Percentiles rank a stretch among this genome's conserved stretches.
Conservation (phyloP, 2,113 vertebrate genomes). For the Martes martes region DNA sequence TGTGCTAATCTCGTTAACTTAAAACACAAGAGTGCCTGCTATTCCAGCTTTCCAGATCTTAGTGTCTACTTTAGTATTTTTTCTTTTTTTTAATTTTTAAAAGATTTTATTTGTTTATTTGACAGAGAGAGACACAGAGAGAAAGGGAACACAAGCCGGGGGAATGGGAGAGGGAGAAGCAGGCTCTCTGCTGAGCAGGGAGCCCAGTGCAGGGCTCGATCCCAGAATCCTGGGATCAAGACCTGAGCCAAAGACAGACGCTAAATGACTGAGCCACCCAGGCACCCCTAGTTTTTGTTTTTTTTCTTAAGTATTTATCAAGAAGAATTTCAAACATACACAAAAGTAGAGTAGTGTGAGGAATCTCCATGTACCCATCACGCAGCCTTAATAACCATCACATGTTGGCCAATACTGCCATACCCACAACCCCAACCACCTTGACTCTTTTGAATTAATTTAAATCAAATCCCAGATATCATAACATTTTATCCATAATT, state of each 20-base stretch:
- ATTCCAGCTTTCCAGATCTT: background rate
- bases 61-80: background rate
- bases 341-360: background rate
- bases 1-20: background rate
- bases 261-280: no score
- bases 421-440: no score
- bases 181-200: no score
- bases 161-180: no score
- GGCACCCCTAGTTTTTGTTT: background rate
- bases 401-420: no score
- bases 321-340: background rate
- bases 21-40: background rate
- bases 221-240: no score
- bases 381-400: background rate
- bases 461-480: background rate
- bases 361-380: background rate
- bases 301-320: conserved; percentile 9
- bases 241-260: no score
- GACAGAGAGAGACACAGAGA: no score
- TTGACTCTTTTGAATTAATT: background rate
- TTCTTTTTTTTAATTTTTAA: background rate
- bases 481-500: background rate
- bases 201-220: no score
- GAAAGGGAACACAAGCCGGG: no score
- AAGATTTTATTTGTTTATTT: no score